Percentiles rank a stretch among this genome's conserved stretches.
These are phyloP conservation scores for Calephelis virginiensis DNA, from an alignment of 1,140 invertebrate species.

Conservation along the genomic window DNA sequence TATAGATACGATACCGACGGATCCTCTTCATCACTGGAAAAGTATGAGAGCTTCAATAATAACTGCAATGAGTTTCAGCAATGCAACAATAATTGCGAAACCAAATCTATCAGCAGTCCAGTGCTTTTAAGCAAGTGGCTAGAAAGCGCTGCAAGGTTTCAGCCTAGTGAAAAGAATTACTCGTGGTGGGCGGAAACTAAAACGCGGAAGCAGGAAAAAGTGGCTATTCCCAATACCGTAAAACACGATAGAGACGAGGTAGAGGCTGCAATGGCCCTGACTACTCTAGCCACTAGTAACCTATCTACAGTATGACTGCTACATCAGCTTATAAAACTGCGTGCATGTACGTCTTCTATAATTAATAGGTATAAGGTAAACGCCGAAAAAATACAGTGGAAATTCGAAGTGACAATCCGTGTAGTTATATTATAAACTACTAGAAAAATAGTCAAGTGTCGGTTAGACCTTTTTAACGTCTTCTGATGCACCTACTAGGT, in stretches of 20 bases:
- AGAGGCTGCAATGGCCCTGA: slow-evolving; percentile 84
- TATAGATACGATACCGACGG: slow-evolving; percentile 50
- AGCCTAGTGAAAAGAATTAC: slow-evolving; percentile 83
- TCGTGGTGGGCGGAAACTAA: slow-evolving; percentile 80
- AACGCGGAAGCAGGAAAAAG: slow-evolving; percentile 47
- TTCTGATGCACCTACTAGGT: too few relatives aligned
- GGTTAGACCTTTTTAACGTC: too few relatives aligned
- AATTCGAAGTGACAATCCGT: too few relatives aligned
- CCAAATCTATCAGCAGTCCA: slow-evolving; percentile 65
- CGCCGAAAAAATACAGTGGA: too few relatives aligned
- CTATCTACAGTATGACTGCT: slow-evolving; percentile 47
- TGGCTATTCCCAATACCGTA: slow-evolving; percentile 39
- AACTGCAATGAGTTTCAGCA: slow-evolving; percentile 54
- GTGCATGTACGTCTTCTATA: too few relatives aligned
- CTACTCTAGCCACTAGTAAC: slow-evolving; percentile 69
- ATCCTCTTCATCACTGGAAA: slow-evolving; percentile 63
- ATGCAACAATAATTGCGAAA: slow-evolving; percentile 41
- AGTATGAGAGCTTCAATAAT: slow-evolving; percentile 58
- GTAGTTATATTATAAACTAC: too few relatives aligned
- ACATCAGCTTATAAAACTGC: slow-evolving; percentile 26
- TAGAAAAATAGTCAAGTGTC: too few relatives aligned
- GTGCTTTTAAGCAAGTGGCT: slow-evolving; percentile 83
- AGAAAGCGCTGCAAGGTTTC: slow-evolving; percentile 83
- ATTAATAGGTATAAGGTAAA: too few relatives aligned
- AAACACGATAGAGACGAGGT: slow-evolving; percentile 83